Conservation (phyloP, 2,797 vertebrate genomes). For the Dermochelys coriacea region DNA sequence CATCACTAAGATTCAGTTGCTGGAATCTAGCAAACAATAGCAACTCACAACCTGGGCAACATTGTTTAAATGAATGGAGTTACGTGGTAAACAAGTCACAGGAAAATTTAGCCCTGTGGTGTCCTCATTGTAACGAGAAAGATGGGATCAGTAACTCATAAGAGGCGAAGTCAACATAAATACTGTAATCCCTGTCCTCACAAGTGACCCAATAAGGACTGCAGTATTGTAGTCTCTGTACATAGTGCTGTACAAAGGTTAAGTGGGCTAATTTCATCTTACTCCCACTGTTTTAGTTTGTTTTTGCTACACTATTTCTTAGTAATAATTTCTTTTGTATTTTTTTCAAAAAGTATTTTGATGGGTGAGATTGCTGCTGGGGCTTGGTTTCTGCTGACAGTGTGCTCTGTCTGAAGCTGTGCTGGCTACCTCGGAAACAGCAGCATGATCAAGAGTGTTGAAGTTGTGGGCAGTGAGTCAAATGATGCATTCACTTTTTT, state of each 20-base stretch:
- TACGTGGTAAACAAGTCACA: neutral
- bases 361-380: neutral
- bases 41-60: neutral
- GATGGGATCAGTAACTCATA: neutral
- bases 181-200: neutral
- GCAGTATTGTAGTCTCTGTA: neutral
- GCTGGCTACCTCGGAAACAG: neutral
- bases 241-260: neutral
- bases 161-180: neutral
- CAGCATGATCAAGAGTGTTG: neutral
- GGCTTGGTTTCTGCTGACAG: neutral
- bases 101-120: neutral
- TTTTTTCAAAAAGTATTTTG: neutral
- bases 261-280: neutral
- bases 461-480: neutral
- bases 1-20: neutral
- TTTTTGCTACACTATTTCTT: neutral
- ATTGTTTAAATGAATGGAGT: neutral
- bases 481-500: too few relatives aligned
- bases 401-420: neutral
- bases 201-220: neutral
- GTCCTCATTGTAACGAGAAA: neutral
- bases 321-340: neutral
- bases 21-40: neutral
- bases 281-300: neutral